Base-by-base conservation (phyloP, 2,888 invertebrate species). In the Phengaris arion region DNA sequence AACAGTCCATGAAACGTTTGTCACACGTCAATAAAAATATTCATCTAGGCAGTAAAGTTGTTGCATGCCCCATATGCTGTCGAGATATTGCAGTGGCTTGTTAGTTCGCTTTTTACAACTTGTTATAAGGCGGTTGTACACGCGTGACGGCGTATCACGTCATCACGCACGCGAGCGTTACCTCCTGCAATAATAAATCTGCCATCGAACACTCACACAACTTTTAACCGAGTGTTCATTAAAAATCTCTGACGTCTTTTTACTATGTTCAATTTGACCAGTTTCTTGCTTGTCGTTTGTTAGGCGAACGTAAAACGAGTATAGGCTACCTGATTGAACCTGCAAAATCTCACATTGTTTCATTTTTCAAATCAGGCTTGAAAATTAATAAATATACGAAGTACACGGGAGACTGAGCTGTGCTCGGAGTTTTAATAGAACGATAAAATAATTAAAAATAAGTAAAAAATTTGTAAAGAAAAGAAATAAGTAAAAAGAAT, bases 81-180 rank as follows among this genome's bases (percentile, higher is more conserved):
- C 79, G 79, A 85, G 85, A 86, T 86, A 85, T 85, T 84, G 84
- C 79, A 80, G 78, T 81, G 82, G 87, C 88, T 91, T 89, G 91
- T 90, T 91, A 88, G 89, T 88, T 89, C 84, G 84, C 83, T 85
- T 85, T 81, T 85, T 87, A 87, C 87, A 88, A 89, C 89, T 89
- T 89, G 90, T 90, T 91, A 89, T 90, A 90, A 87, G 80, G 85
- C 82, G 82, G 86, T 85, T 85, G 87, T 85, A 89, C 91, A 90
- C 88, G 92, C 92, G 91, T 92, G 92, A 92, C 90, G 89, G 83
- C 82, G 82, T 91, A 91, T 91, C 92, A 88, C 87, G 88, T 87
- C 87, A 90, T 90, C 89, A 85, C 77, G 87, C 93, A 92, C 92
- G 93, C 93, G 89, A 91, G 83, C 86, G 78, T 80, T 84, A 84